Evolutionary conservation across 2,888 invertebrate species (phyloP), one percentile per base, ranked within the genome.

Genomic region (Hydriomena furcata): DNA sequence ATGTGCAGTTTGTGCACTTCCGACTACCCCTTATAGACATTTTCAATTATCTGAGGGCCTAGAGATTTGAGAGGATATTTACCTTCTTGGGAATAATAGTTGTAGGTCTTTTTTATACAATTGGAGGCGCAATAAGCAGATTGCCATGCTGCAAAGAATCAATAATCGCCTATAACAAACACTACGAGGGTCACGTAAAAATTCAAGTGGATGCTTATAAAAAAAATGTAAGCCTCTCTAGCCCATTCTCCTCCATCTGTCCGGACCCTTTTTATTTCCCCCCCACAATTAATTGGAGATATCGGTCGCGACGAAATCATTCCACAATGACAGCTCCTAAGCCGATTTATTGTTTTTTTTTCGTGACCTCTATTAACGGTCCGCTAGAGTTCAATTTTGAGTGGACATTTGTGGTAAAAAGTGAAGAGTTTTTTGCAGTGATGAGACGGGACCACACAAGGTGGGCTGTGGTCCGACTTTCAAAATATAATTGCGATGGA

Each of bases 291-390:
- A 84, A 84, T 82, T 82, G 78, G 60, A 71, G 61, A 76, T 76
- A 77, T 80, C 76, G 64, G 76, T 82, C 69, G 77, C 79, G 77
- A 85, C 80, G 78, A 82, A 84, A 83, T 83, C 81, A 82, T 85
- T 85, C 77, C 71, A 60, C 73, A 69, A 75, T 85, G 86, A 86
- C 87, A 82, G 82, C 65, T 75, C 65, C 77, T 81, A 76, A 77
- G 74, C 66, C 80, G 78, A 82, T 79, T 79, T 54, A 50, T 52
- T 51, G 45, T 23, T 57, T 54, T 57, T 17, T 52, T 57, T 50
- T 11, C 8, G 10, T 44, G 50, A 35, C 38, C 59, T 58, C 50
- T 70, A 71, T 65, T 44, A n/a, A 11, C 52, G 21, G 45, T 1
- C 41, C 8, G 2, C 6, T 51, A 79, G 76, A 65, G 66, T 76